These are phyloP conservation scores for Abscondita cerata DNA, from an alignment of 2,888 invertebrate species.

Conservation along the genomic window DNA sequence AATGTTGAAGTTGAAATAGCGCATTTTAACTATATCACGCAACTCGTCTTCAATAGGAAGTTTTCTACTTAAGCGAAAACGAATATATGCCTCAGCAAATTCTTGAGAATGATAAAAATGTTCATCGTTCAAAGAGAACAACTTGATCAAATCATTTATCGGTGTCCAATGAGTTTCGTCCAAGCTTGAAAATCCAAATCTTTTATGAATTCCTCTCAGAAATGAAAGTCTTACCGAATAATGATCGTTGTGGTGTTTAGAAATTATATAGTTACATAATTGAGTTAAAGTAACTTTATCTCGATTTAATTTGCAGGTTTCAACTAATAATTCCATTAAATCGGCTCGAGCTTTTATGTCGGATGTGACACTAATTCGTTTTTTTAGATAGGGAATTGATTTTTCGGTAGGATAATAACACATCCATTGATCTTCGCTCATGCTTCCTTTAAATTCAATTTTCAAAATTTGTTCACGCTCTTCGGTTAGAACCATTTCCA, in stretches of 20 bases:
- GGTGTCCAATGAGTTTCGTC: conserved; percentile 18
- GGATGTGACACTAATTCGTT: conserved; percentile 12
- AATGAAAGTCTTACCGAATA: neutral
- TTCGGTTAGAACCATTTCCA: conserved; percentile 11
- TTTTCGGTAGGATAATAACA: conserved; percentile 10
- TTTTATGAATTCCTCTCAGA: conserved; percentile 5
- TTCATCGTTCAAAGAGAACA: conserved; percentile 23
- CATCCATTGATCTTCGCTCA: conserved; percentile 11
- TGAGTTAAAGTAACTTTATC: conserved; percentile 6
- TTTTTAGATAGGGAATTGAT: conserved; percentile 17
- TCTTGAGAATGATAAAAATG: neutral
- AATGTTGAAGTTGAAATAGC: neutral
- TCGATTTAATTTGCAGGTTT: conserved; percentile 23
- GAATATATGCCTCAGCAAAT: conserved; percentile 13
- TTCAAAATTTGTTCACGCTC: neutral
- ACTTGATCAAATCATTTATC: conserved; percentile 18
- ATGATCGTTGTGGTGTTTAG: conserved; percentile 22
- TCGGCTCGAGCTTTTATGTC: conserved; percentile 10
- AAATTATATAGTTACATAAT: conserved; percentile 21
- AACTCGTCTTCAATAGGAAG: conserved; percentile 12
- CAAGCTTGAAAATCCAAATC: conserved; percentile 5
- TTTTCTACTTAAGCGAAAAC: conserved; percentile 1
- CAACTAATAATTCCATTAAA: conserved; percentile 12
- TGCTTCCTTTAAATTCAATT: neutral
- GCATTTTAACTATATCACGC: conserved; percentile 1